A percentile compares a stretch with the other conserved stretches of the same genome.
Conservation (phyloP, 2,888 invertebrate genomes). For the Acheta domesticus region DNA sequence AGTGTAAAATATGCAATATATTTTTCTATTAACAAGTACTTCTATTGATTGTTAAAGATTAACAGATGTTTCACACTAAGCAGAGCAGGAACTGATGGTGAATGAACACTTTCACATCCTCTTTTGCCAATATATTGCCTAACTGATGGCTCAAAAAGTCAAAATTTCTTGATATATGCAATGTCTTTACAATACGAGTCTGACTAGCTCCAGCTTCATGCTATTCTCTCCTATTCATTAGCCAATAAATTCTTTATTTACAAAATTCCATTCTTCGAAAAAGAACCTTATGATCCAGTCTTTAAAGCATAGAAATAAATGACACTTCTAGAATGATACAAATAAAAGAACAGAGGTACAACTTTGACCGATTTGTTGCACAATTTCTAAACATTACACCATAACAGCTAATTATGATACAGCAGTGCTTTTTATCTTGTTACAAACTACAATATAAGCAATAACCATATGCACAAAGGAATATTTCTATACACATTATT, state of each 20-base stretch:
- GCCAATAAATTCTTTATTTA: conserved; percentile 1
- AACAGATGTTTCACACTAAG: too few relatives aligned
- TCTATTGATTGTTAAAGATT: too few relatives aligned
- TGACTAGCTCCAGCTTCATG: background rate
- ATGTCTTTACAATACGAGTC: background rate
- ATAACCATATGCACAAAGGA: conserved; percentile 1
- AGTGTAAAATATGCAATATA: background rate
- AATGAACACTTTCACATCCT: too few relatives aligned
- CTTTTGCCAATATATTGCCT: background rate
- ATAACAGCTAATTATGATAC: background rate
- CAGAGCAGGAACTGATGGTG: too few relatives aligned
- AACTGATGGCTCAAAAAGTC: background rate
- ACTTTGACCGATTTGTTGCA: background rate
- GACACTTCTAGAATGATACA: background rate
- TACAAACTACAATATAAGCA: background rate
- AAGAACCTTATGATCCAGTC: background rate
- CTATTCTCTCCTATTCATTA: background rate
- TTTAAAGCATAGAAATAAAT: background rate
- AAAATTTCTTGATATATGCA: too few relatives aligned
- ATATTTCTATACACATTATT: background rate
- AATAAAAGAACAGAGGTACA: background rate
- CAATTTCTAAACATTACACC: background rate
- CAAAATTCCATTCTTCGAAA: background rate
- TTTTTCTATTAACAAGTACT: too few relatives aligned
- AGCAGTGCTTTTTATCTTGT: background rate